A percentile compares a stretch with the other conserved stretches of the same genome.
Evolutionary conservation across 2,797 vertebrate species (phyloP).

Genomic region (Melopsittacus undulatus): DNA sequence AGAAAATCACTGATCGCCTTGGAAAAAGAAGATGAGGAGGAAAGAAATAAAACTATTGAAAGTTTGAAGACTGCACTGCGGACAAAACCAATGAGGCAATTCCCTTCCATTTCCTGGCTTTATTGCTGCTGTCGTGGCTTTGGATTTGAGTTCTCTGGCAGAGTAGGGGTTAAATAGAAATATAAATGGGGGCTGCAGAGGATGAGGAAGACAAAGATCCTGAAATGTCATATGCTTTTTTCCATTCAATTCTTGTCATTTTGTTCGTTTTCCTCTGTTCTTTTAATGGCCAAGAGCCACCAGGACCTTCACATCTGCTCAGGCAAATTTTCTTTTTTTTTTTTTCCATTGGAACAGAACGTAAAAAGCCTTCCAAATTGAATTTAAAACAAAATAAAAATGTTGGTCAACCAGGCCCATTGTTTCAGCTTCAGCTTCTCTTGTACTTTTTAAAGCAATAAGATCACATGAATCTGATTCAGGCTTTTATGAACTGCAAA

Average conservation of each 20-base stretch:
- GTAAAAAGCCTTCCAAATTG: neutral
- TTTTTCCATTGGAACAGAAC: neutral
- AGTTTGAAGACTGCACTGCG: constrained; percentile 96
- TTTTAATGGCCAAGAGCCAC: neutral
- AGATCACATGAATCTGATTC: neutral
- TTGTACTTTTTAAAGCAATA: neutral
- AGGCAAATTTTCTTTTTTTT: neutral
- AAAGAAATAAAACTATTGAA: constrained; percentile 97
- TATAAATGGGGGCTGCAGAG: neutral
- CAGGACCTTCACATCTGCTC: neutral
- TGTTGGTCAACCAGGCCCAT: neutral
- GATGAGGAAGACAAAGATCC: neutral
- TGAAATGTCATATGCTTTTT: neutral
- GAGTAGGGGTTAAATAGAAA: neutral
- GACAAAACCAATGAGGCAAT: constrained; percentile 97
- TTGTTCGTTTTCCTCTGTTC: neutral
- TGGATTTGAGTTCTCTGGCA: neutral
- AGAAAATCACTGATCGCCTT: constrained; percentile 93
- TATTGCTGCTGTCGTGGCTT: fast-evolving
- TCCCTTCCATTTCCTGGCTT: neutral
- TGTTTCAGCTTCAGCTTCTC: neutral
- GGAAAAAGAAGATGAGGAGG: constrained; percentile 97
- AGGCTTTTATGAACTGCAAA: neutral
- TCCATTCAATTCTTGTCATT: neutral
- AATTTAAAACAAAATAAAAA: neutral